Conservation (phyloP, 1,140 invertebrate species). For the Antheraea mylitta region DNA sequence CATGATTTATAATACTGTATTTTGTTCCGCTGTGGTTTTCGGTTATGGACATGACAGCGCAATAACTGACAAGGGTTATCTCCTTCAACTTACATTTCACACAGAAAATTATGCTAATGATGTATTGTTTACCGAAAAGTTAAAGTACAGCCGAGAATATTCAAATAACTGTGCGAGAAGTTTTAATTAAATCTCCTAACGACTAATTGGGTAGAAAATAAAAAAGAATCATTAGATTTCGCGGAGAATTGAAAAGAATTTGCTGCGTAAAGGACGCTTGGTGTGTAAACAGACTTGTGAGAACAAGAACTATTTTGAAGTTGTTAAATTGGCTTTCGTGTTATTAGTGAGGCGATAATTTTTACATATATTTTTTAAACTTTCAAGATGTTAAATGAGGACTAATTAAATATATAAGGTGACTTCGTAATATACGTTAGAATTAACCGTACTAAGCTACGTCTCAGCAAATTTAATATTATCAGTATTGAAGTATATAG, state of each 20-base stretch:
- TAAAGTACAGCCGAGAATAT: constrained; percentile 10
- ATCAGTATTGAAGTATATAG: no score
- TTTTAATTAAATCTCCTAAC: constrained; percentile 8
- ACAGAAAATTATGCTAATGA: constrained; percentile 18
- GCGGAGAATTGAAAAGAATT: not conserved
- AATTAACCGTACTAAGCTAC: no score
- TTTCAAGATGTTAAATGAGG: no score
- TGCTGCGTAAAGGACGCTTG: not conserved
- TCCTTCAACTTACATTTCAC: constrained; percentile 9
- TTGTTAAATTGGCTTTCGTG: not conserved
- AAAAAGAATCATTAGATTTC: not conserved
- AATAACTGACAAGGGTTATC: constrained; percentile 21
- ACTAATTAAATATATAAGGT: no score
- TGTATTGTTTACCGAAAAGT: constrained; percentile 16
- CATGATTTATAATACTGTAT: not conserved
- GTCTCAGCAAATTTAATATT: no score
- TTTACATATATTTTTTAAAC: no score
- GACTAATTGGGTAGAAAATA: not conserved
- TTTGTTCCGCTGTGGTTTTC: constrained; percentile 4
- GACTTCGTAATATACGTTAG: no score
- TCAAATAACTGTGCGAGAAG: constrained; percentile 3
- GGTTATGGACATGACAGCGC: constrained; percentile 12
- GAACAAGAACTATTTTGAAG: not conserved
- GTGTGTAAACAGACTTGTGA: not conserved
- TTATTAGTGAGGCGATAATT: no score